Evolutionary conservation across 1,140 invertebrate species (phyloP).

Genomic region (Andricus grossulariae): DNA sequence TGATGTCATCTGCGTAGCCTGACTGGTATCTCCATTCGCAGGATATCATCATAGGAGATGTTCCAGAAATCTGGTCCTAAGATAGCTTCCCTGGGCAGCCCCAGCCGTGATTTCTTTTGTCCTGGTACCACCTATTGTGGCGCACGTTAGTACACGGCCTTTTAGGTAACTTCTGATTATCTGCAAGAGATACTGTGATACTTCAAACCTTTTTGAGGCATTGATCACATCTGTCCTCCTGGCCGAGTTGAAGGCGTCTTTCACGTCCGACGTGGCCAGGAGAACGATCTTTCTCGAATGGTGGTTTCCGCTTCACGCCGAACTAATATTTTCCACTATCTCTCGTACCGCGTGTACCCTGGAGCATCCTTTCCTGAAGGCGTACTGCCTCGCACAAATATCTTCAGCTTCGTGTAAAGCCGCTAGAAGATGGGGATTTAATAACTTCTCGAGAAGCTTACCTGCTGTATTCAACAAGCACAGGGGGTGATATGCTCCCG

Average conservation of each 20-base stretch:
- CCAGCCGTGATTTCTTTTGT: constrained; percentile 48
- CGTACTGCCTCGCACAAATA: constrained; percentile 60
- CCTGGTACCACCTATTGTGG: constrained; percentile 36
- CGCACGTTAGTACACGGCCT: constrained; percentile 36
- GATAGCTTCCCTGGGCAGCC: constrained; percentile 61
- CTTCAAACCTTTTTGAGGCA: neutral
- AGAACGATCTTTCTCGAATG: too few relatives aligned
- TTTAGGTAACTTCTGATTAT: constrained; percentile 45
- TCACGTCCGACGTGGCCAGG: too few relatives aligned
- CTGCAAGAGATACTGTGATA: constrained; percentile 38
- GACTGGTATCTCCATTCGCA: too few relatives aligned
- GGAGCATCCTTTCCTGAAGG: too few relatives aligned
- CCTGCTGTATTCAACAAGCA: constrained; percentile 49
- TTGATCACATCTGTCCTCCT: constrained; percentile 29
- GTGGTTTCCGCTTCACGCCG: constrained; percentile 33
- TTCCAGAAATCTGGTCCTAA: constrained; percentile 51
- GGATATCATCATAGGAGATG: too few relatives aligned
- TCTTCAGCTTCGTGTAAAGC: constrained; percentile 37
- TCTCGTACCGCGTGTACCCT: too few relatives aligned
- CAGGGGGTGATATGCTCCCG: constrained; percentile 37
- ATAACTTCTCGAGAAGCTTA: constrained; percentile 57
- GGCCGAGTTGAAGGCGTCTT: too few relatives aligned
- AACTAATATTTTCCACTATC: too few relatives aligned
- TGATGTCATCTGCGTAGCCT: too few relatives aligned
- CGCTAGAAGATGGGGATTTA: constrained; percentile 50